Percentiles rank a stretch among this genome's conserved stretches.
Evolutionary conservation across 2,797 vertebrate genomes (phyloP).

Genomic region (Zalophus californianus): DNA sequence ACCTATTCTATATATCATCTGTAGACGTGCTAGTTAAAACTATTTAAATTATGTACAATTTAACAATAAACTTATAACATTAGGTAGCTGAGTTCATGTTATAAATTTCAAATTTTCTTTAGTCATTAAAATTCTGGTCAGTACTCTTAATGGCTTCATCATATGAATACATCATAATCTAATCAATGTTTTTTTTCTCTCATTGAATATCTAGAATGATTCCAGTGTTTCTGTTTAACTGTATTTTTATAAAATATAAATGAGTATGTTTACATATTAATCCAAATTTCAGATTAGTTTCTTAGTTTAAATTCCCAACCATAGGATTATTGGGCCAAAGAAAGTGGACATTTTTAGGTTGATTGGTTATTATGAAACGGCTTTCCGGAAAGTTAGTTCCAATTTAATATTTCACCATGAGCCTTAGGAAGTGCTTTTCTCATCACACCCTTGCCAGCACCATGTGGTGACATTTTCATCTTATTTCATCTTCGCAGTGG

Average conservation of each 20-base stretch:
- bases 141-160: not conserved
- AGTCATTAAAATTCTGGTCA: not conserved
- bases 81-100: not conserved
- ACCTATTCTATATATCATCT: not conserved
- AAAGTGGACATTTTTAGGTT: not conserved
- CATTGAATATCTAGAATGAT: not conserved
- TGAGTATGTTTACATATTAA: not conserved
- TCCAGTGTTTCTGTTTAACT: not conserved
- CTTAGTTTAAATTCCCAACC: slow-evolving; percentile 19
- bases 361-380: not conserved
- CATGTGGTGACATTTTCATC: not conserved
- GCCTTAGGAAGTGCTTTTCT: too few species aligned
- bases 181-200: not conserved
- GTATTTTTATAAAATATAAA: not conserved
- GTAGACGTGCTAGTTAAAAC: not conserved
- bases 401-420: not conserved
- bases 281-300: slow-evolving; percentile 13
- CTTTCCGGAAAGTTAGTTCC: not conserved
- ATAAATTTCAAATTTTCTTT: slow-evolving; percentile 12
- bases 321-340: not conserved
- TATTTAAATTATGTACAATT: not conserved
- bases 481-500: not conserved
- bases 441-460: not conserved
- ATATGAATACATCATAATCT: not conserved
- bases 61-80: slow-evolving; percentile 2